phyloP scores from a whole-genome alignment of 2,797 vertebrate genomes.

The Chrysocyon brachyurus region DNA sequence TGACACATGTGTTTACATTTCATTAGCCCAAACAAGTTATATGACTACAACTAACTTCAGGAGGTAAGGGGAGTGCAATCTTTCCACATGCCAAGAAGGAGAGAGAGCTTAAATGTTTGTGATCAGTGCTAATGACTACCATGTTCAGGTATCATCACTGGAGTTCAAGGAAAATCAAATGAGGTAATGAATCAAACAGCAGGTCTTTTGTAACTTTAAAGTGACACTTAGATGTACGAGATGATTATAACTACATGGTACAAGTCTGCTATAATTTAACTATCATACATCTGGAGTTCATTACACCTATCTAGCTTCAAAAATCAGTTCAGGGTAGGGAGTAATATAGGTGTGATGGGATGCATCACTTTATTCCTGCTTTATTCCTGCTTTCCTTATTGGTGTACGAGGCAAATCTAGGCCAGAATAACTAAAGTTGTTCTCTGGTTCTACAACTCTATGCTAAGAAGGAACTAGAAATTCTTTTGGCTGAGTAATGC shows the following conservation, averaged over 20 bases:
- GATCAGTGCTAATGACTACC: not conserved
- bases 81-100: not conserved
- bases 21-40: not conserved
- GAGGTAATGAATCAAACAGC: not conserved
- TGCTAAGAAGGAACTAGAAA: conserved; percentile 2
- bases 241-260: not conserved
- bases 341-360: not conserved
- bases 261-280: not conserved
- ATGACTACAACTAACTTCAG: not conserved
- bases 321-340: not conserved
- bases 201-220: conserved; percentile 29
- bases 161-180: conserved; percentile 28
- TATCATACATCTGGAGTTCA: not conserved
- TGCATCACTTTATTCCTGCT: not conserved
- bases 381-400: not conserved
- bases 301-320: not conserved
- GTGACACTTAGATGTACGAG: not conserved
- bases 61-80: not conserved
- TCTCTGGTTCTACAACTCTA: not conserved
- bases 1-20: not conserved
- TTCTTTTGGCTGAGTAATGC: conserved; percentile 24
- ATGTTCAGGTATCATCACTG: not conserved
- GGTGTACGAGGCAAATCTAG: not conserved
- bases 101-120: not conserved
- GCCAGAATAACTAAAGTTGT: conserved; percentile 13